Conservation (phyloP, 1,140 invertebrate species). For the Cataglyphis hispanica region DNA sequence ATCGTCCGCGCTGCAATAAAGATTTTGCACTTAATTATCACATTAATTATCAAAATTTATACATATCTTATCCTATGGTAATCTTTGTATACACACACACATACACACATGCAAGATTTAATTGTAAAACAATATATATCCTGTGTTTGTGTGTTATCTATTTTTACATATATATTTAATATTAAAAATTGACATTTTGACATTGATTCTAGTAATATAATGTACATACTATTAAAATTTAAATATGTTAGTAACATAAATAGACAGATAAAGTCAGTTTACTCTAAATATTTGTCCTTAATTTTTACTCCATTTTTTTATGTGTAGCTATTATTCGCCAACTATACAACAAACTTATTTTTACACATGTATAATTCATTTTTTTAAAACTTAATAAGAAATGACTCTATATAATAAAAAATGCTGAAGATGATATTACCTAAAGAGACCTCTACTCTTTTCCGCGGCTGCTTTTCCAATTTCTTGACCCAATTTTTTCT, state of each 20-base stretch:
- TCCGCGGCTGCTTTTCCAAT: slow-evolving; percentile 99
- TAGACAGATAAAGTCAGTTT: background rate
- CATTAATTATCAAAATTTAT: too few relatives aligned
- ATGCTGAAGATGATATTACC: slow-evolving; percentile 75
- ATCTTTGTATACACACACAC: background rate
- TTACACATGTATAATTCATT: background rate
- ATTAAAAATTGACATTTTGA: background rate
- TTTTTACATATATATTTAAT: slow-evolving; percentile 14
- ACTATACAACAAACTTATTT: background rate
- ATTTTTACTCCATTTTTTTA: background rate
- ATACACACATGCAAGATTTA: background rate
- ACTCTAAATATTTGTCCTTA: background rate
- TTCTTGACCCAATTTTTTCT: slow-evolving; percentile 97
- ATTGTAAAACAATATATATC: slow-evolving; percentile 6
- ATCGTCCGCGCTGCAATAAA: slow-evolving; percentile 96
- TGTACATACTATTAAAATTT: background rate
- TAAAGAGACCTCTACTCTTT: slow-evolving; percentile 98
- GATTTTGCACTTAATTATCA: background rate
- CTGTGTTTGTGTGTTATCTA: background rate
- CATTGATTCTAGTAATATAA: background rate
- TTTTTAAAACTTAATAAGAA: background rate
- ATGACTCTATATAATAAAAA: background rate
- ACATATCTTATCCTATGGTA: too few relatives aligned
- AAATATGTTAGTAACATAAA: background rate
- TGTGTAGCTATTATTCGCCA: background rate